These are phyloP conservation scores for Enteromius mattozi DNA, from an alignment of 2,797 vertebrate species.

Conservation along the genomic window DNA sequence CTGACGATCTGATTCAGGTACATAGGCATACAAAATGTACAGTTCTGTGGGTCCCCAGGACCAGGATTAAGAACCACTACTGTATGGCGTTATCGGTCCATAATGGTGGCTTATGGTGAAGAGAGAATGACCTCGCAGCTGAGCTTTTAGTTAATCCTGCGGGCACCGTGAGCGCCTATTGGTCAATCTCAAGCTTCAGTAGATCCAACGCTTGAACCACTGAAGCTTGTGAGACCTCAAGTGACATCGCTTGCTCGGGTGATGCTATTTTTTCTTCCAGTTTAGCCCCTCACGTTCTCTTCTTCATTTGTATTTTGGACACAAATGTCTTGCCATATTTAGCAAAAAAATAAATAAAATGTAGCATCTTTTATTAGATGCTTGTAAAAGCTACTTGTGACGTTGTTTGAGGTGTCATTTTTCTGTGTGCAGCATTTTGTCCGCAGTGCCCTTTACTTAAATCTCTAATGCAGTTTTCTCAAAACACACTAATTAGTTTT, in stretches of 20 bases:
- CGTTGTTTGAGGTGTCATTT: neutral
- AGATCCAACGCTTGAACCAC: constrained; percentile 35
- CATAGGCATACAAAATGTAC: neutral
- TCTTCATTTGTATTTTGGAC: constrained; percentile 21
- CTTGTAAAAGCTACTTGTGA: constrained; percentile 1
- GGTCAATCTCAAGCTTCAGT: constrained; percentile 46
- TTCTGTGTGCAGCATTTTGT: neutral
- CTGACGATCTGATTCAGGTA: neutral
- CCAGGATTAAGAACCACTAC: neutral
- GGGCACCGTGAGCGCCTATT: constrained; percentile 57
- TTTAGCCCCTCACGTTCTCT: constrained; percentile 56
- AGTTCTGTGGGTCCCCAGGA: neutral
- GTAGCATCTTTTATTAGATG: constrained; percentile 9
- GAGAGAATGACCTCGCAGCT: constrained; percentile 63
- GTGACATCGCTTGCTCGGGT: constrained; percentile 53
- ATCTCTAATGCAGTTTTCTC: constrained; percentile 14
- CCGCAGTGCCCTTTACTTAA: neutral
- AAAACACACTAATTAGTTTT: constrained; percentile 6
- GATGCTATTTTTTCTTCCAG: neutral
- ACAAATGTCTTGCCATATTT: constrained; percentile 45
- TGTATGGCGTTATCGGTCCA: neutral
- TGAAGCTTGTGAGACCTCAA: constrained; percentile 48
- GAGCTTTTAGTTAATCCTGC: constrained; percentile 62
- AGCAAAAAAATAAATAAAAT: neutral
- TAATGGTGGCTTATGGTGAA: constrained; percentile 42